Base-by-base conservation (phyloP, 2,113 vertebrate genomes). In the Ranitomeya variabilis region DNA sequence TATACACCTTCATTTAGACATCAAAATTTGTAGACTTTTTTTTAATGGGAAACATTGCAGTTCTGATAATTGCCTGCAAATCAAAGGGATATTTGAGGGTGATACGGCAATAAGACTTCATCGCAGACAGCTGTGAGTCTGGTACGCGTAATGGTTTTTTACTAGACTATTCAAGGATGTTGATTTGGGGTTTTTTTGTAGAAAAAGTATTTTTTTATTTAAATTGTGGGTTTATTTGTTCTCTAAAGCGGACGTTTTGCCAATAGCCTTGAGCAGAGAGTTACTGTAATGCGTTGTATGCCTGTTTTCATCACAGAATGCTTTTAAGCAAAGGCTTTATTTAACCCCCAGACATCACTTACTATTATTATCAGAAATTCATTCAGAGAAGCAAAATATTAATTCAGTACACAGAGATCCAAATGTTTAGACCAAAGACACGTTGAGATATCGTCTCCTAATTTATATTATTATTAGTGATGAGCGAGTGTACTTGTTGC, bases 201-300 rank as follows among this genome's bases (percentile, higher is more conserved):
- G 5, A 7, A 60, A 86, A 62, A 51, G 14, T 54, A 15, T 52
- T 86, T 52, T 85, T 62, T 62, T 52, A 52, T 64, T 64, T 54
- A 51, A 62, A 64, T 73, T 78, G 45, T 73, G 66, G 62, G 21
- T 69, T 51, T 77, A 31, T 59, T 86, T 86, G 21, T 69, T 71
- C 19, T 54, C 82, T 71, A 71, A 69, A n/a, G 64, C 69, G n/a
- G 64, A 73, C 21, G 4, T 52, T 86, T 26, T 78, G 74, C 55
- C 84, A 86, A 57, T 76, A 86, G 69, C 85, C 85, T 64, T 60
- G 31, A 78, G 57, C 84, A 19, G 15, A 73, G 83, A 26, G 66
- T 31, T 69, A 71, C 66, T 31, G 51, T 77, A 64, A 86, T 9
- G 15, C 15, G 51, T 76, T 64, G 37, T 78, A 51, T 62, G 37